phyloP scores from a whole-genome alignment of 2,797 vertebrate species.

The Taenioides sp. region DNA sequence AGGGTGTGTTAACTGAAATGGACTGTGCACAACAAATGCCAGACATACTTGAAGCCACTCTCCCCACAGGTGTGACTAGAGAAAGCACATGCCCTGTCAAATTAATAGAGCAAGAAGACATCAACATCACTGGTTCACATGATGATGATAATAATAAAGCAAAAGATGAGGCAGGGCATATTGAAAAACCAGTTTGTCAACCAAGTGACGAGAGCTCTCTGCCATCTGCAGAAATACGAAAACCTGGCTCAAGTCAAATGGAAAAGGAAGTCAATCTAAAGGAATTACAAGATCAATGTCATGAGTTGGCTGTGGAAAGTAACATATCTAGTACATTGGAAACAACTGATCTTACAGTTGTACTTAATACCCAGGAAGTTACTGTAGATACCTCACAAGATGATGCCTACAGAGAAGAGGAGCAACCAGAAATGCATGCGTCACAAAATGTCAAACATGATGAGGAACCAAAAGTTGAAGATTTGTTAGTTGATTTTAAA shows the following conservation, averaged over 20 bases:
- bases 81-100: conserved; percentile 11
- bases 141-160: background rate
- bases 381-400: background rate
- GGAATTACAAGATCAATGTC: background rate
- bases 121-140: background rate
- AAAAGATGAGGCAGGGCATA: conserved; percentile 1
- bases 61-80: background rate
- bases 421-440: background rate
- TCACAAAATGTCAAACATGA: background rate
- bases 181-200: conserved; percentile 5
- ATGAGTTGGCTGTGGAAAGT: background rate
- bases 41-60: background rate
- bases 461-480: background rate
- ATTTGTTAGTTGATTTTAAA: background rate
- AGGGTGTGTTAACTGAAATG: conserved; percentile 3
- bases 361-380: background rate
- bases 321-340: background rate
- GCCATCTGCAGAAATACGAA: conserved; percentile 2
- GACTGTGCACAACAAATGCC: conserved; percentile 10
- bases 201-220: conserved; percentile 1
- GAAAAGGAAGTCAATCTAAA: background rate
- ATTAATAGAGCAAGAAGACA: conserved; percentile 13
- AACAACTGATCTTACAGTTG: background rate
- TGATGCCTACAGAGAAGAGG: background rate
- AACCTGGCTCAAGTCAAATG: background rate